Evolutionary conservation across 2,113 vertebrate genomes (phyloP).

Genomic region (Clupea harengus): DNA sequence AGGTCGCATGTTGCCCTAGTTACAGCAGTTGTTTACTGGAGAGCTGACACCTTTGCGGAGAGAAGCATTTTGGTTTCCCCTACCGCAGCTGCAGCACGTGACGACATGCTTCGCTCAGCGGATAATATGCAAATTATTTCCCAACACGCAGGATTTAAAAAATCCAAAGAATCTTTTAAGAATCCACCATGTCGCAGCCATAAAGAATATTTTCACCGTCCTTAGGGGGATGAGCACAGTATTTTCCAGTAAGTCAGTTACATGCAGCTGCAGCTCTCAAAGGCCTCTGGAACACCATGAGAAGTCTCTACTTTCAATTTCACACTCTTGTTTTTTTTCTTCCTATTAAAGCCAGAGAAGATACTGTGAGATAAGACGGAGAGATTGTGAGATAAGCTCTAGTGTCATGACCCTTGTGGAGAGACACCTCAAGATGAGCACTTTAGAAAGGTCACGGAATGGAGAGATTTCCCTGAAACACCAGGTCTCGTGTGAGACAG

Average conservation of each 20-base stretch:
- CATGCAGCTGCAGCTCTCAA: background rate
- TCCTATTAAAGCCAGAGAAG: background rate
- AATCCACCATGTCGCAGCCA: background rate
- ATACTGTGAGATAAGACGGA: background rate
- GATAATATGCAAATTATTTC: background rate
- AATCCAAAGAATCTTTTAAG: background rate
- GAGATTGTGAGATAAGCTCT: background rate
- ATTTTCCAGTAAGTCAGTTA: background rate
- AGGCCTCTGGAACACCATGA: background rate
- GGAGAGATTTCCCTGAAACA: background rate
- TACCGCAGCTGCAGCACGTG: background rate
- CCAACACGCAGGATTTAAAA: background rate
- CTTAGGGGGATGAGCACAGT: background rate
- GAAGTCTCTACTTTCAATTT: background rate
- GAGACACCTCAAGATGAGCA: background rate
- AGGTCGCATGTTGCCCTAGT: constrained; percentile 54
- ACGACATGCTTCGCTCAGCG: background rate
- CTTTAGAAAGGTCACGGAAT: background rate
- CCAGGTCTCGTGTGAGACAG: background rate
- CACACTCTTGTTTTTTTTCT: background rate
- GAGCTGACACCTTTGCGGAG: constrained; percentile 12
- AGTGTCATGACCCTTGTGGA: background rate
- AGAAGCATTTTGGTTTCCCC: constrained; percentile 53
- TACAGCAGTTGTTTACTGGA: constrained; percentile 32
- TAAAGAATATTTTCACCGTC: background rate